Evolutionary conservation across 2,113 vertebrate genomes (phyloP), one percentile per base, ranked within the genome.

Genomic region (Oreocharis arfaki): DNA sequence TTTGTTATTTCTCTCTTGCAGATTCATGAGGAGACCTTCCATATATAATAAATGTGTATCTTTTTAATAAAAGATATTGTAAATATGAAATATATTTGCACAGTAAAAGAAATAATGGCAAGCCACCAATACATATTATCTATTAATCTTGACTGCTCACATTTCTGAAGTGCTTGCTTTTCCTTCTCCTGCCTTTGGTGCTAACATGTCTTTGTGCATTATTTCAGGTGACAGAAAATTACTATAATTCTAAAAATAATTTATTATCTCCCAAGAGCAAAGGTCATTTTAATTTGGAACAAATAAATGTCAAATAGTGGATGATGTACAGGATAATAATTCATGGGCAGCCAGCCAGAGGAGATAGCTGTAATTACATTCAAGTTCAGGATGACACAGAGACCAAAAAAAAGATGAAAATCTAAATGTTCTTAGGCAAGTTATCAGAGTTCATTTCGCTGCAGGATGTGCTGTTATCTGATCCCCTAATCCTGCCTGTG

Each of bases 201-300:
- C 5, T 69, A 87, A 59, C 33, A 14, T 69, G 26, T 69, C 81
- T 79, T 88, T 77, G 30, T 44, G 4, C 47, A 33, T 86, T 85
- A 92, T 83, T 94, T 78, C 39, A 77, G 74, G 35, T 74, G 84
- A 82, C 77, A 81, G 21, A 71, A 69, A 92, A 92, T 84, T 87
- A 92, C 80, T 78, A 30, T 71, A 78, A 78, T 78, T 92, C 89
- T 50, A 90, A 94, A 95, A 95, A 83, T 73, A 93, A 83, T 69
- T 80, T 69, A 73, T 95, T 85, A 93, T 90, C 77, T 93, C 90
- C 69, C 56, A 74, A 57, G 63, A 93, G 16, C 59, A 96, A 96
- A 93, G 84, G 78, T 90, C 55, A 86, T 91, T 91, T 95, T 97
- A n/a, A 93, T 95, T 96, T 96, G 86, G 59, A 83, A 88, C 82